Evolutionary conservation across 1,140 invertebrate genomes (phyloP).

Genomic region (Heliconius nattereri): DNA sequence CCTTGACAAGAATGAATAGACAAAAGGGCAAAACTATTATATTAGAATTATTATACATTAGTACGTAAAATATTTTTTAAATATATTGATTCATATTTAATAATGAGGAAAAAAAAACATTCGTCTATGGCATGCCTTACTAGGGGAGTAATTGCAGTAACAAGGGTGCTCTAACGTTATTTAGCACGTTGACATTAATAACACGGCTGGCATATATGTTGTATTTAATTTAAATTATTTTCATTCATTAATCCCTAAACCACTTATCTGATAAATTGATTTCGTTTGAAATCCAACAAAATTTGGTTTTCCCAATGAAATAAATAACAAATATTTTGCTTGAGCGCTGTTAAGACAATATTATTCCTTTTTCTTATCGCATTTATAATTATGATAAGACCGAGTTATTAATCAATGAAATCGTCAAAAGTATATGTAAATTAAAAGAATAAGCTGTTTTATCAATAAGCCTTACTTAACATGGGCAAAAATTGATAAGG

Average conservation of each 20-base stretch:
- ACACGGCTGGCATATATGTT: constrained; percentile 51
- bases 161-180: constrained; percentile 73
- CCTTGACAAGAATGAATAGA: too few relatives aligned
- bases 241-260: constrained; percentile 40
- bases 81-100: not conserved
- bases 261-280: not conserved
- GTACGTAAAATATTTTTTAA: not conserved
- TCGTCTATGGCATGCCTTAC: constrained; percentile 9
- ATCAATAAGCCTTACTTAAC: too few relatives aligned
- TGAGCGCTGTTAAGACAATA: too few relatives aligned
- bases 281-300: not conserved
- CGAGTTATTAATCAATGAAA: not conserved
- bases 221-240: constrained; percentile 66
- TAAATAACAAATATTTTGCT: not conserved
- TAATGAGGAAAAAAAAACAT: not conserved
- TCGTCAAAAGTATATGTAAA: too few relatives aligned
- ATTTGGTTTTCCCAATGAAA: not conserved
- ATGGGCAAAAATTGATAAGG: too few relatives aligned
- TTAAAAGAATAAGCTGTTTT: too few relatives aligned
- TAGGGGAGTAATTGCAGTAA: constrained; percentile 64
- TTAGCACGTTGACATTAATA: constrained; percentile 66
- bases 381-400: not conserved
- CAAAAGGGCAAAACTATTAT: too few relatives aligned
- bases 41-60: too few relatives aligned
- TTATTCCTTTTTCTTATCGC: not conserved